These are phyloP conservation scores for Deladenus siricidicola DNA, from an alignment of 2,888 invertebrate genomes.

Conservation along the genomic window DNA sequence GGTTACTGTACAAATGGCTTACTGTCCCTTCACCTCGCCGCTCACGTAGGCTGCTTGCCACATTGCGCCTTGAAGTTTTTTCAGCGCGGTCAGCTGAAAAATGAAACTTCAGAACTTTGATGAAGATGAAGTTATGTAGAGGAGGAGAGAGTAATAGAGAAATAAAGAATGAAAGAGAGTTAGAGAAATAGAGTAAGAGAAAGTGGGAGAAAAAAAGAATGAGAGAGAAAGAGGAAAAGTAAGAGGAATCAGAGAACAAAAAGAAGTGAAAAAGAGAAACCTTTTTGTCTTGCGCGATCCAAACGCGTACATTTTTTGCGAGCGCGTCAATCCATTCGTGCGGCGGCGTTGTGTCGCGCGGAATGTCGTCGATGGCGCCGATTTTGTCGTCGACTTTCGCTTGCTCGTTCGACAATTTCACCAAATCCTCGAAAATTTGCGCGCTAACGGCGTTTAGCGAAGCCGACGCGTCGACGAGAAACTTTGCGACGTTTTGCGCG, in stretches of 20 bases:
- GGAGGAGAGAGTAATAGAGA: neutral
- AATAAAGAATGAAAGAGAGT: too few species aligned
- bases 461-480: slow-evolving; percentile 59
- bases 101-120: neutral
- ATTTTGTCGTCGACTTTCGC: slow-evolving; percentile 19
- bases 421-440: slow-evolving; percentile 60
- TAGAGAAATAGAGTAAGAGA: too few species aligned
- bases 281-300: slow-evolving; percentile 74
- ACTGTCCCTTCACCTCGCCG: slow-evolving; percentile 78
- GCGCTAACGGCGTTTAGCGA: slow-evolving; percentile 63
- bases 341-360: too few species aligned
- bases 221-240: too few species aligned
- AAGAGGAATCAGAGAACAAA: neutral
- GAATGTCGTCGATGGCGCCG: slow-evolving; percentile 5
- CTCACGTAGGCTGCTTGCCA: slow-evolving; percentile 76
- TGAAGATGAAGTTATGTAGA: too few species aligned
- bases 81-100: slow-evolving; percentile 61
- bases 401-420: slow-evolving; percentile 60
- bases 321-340: slow-evolving; percentile 62
- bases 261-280: slow-evolving; percentile 55
- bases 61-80: slow-evolving; percentile 80
- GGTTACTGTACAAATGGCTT: slow-evolving; percentile 58
- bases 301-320: slow-evolving; percentile 68
- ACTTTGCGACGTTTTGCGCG: slow-evolving; percentile 66
- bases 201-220: too few species aligned